Evolutionary conservation across 2,888 invertebrate genomes (phyloP).

Genomic region (Sarcophaga subvicina): DNA sequence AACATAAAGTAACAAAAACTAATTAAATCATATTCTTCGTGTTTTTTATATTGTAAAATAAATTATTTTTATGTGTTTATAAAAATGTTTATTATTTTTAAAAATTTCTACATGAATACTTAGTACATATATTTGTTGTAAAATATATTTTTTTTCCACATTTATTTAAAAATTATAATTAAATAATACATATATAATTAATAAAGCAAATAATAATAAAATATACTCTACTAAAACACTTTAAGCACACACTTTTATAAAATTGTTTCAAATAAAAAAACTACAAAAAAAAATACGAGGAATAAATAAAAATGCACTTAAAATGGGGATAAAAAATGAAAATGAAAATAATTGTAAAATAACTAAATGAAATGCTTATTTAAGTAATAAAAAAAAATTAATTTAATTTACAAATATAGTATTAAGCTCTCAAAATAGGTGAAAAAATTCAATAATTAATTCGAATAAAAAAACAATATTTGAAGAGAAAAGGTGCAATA

Average conservation of each 20-base stretch:
- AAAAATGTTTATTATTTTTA: background rate
- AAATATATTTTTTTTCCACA: slow-evolving; percentile 49
- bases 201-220: slow-evolving; percentile 24
- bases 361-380: slow-evolving; percentile 56
- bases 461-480: slow-evolving; percentile 14
- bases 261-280: slow-evolving; percentile 59
- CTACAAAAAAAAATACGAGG: slow-evolving; percentile 13
- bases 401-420: slow-evolving; percentile 28
- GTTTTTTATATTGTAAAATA: slow-evolving; percentile 46
- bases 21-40: slow-evolving; percentile 44
- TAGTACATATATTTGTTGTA: slow-evolving; percentile 55
- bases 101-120: slow-evolving; percentile 7
- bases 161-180: slow-evolving; percentile 16
- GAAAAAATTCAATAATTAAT: slow-evolving; percentile 40
- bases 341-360: slow-evolving; percentile 50
- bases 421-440: slow-evolving; percentile 57
- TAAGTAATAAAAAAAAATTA: slow-evolving; percentile 23
- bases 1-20: slow-evolving; percentile 42
- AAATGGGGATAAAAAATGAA: slow-evolving; percentile 42
- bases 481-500: background rate
- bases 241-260: slow-evolving; percentile 67
- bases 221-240: slow-evolving; percentile 46
- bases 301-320: slow-evolving; percentile 43
- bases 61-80: background rate
- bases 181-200: background rate